These are phyloP conservation scores for Drosophila algonquin DNA, from an alignment of 2,888 invertebrate genomes.

Conservation along the genomic window DNA sequence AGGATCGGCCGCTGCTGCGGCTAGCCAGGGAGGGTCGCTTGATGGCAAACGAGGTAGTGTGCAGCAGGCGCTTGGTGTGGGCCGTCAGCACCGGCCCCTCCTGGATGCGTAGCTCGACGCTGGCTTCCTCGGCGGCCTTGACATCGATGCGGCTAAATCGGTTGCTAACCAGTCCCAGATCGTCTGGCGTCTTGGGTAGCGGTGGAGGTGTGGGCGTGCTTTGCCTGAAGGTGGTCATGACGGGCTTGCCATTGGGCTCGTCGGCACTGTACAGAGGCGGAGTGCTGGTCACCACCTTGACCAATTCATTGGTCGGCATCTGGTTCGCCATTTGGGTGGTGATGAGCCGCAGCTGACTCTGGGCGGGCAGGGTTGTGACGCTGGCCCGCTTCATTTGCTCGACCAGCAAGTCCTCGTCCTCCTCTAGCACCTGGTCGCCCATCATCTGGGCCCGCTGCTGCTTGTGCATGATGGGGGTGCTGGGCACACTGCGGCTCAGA, in stretches of 20 bases:
- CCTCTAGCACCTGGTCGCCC: conserved; percentile 74
- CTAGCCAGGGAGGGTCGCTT: conserved; percentile 80
- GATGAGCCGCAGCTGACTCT: conserved; percentile 50
- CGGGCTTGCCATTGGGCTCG: conserved; percentile 48
- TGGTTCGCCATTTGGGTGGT: conserved; percentile 43
- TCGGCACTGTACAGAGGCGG: conserved; percentile 58
- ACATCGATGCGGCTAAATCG: conserved; percentile 60
- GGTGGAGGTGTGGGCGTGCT: conserved; percentile 37
- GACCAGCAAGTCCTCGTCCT: conserved; percentile 59
- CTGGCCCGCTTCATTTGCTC: conserved; percentile 63
- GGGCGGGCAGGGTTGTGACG: conserved; percentile 55
- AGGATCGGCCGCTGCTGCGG: conserved; percentile 66
- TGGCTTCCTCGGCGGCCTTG: conserved; percentile 19
- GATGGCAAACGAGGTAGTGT: conserved; percentile 83
- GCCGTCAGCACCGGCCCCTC: conserved; percentile 65
- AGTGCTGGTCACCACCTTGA: conserved; percentile 62
- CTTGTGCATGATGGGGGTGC: conserved; percentile 79
- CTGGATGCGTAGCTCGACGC: conserved; percentile 55
- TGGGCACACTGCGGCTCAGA: conserved; percentile 83
- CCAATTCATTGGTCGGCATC: conserved; percentile 59
- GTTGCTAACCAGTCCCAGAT: conserved; percentile 64
- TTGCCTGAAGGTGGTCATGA: conserved; percentile 74
- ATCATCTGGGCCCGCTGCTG: conserved; percentile 68
- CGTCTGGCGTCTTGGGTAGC: conserved; percentile 49
- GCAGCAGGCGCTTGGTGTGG: conserved; percentile 72